Percentiles rank a stretch among this genome's conserved stretches.
These are phyloP conservation scores for Mastacembelus armatus DNA, from an alignment of 2,797 vertebrate species.

Conservation along the genomic window DNA sequence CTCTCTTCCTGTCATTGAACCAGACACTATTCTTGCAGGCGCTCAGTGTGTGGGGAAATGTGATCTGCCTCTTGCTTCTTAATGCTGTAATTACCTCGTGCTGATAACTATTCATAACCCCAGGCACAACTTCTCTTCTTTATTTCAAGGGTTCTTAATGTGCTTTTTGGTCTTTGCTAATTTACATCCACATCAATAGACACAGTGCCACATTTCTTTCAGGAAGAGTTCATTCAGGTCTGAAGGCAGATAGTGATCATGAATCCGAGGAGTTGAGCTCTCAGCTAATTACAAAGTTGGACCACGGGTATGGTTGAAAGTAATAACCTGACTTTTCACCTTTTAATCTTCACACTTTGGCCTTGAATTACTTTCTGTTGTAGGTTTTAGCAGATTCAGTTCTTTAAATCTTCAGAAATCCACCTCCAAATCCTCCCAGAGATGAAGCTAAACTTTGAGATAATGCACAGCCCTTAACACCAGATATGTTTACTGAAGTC, in stretches of 20 bases:
- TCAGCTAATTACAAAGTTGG: constrained; percentile 60
- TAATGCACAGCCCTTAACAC: no score
- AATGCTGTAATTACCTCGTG: constrained; percentile 56
- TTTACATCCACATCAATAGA: constrained; percentile 45
- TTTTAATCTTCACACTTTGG: constrained; percentile 37
- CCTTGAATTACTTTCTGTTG: constrained; percentile 55
- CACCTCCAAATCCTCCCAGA: constrained; percentile 4
- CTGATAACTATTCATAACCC: constrained; percentile 55
- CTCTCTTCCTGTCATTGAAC: background rate
- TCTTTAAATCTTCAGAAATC: constrained; percentile 35
- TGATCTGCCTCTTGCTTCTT: constrained; percentile 41
- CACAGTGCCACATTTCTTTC: constrained; percentile 16
- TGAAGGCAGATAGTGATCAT: constrained; percentile 37
- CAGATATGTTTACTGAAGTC: background rate
- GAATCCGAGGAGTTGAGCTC: constrained; percentile 39
- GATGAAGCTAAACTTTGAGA: constrained; percentile 19
- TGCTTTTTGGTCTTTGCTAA: constrained; percentile 43
- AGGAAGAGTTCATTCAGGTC: constrained; percentile 45
- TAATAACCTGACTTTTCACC: constrained; percentile 59
- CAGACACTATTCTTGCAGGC: background rate
- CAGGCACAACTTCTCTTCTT: constrained; percentile 38
- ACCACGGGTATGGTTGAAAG: constrained; percentile 37
- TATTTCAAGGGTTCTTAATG: constrained; percentile 47
- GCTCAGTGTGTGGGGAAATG: constrained; percentile 16
- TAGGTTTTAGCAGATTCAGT: constrained; percentile 28